Percentiles rank a stretch among this genome's conserved stretches.
These are phyloP conservation scores for Drosophila atroscutellata DNA, from an alignment of 2,888 invertebrate genomes.

Conservation along the genomic window DNA sequence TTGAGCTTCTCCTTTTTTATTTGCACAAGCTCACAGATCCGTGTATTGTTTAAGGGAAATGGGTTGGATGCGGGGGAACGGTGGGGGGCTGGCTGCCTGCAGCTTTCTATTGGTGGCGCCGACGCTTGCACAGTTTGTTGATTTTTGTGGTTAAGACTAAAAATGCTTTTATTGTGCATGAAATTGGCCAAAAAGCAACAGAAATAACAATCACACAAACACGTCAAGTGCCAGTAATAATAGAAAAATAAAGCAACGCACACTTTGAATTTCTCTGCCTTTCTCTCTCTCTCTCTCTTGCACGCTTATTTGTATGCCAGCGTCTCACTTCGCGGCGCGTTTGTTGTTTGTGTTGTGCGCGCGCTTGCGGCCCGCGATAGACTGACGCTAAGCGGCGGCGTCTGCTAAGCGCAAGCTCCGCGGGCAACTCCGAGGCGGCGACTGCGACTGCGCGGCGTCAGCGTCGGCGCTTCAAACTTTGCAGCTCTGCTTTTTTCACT, in stretches of 20 bases:
- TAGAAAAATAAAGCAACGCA: constrained; percentile 15
- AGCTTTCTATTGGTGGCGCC: constrained; percentile 59
- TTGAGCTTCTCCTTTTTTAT: constrained; percentile 25
- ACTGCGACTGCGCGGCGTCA: background rate
- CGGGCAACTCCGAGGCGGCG: constrained; percentile 9
- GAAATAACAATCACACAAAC: constrained; percentile 9
- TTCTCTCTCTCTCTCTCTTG: background rate
- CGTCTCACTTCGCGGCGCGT: constrained; percentile 23
- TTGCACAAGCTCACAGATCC: constrained; percentile 16
- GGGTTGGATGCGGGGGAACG: background rate
- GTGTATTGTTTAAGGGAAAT: background rate
- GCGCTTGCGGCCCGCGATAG: constrained; percentile 64
- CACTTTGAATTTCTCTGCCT: constrained; percentile 22
- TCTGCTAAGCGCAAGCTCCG: constrained; percentile 36
- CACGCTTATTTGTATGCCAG: constrained; percentile 38
- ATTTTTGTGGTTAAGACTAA: constrained; percentile 63
- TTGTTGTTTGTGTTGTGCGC: constrained; percentile 58
- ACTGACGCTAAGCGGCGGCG: constrained; percentile 45
- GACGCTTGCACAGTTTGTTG: constrained; percentile 66
- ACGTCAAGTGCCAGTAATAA: constrained; percentile 12
- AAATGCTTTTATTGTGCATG: constrained; percentile 57
- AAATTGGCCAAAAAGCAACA: constrained; percentile 48
- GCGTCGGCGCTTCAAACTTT: constrained; percentile 4
- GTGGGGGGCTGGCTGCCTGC: constrained; percentile 2
- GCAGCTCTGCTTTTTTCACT: constrained; percentile 61